Base-by-base conservation (phyloP, 2,888 invertebrate species). In the Molorchus minor region DNA sequence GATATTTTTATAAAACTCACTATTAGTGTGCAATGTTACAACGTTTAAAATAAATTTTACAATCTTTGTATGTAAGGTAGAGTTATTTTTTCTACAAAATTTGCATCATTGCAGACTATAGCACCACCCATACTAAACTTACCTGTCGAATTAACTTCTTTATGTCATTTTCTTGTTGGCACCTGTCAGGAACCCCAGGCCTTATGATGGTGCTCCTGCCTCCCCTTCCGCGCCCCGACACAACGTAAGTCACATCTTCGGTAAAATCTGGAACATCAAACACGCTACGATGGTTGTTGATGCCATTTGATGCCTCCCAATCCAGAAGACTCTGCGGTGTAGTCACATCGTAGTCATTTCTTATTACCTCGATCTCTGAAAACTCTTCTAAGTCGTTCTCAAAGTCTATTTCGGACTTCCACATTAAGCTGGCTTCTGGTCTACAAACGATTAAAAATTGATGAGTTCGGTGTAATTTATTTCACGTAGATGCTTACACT, bases 151-250 rank as follows among this genome's bases (percentile, higher is more conserved):
- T 29, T 54, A 17, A 54, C 36, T 40, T 57, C 17, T 16, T 12
- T 3, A 61, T 20, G 21, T 61, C 59, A 5, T 44, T 40, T 3
- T 46, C 43, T 5, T n/a, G n/a, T n/a, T n/a, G n/a, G n/a, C n/a
- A n/a, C n/a, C n/a, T n/a, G n/a, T n/a, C n/a, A n/a, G n/a, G 30
- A 4, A 16, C 12, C 7, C 52, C 58, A 8, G 57, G 57, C 19
- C 13, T 33, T 17, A 45, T 12, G 2, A 55, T 17, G 1, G 25
- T 33, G 45, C 56, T 67, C 20, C 45, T 15, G 3, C 53, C 46
- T 7, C 67, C 67, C 19, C 62, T 43, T 3, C 67, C 67, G 38
- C 67, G 40, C 12, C 67, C 67, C 21, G 58, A 58, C 12, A 38
- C 8, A 16, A 58, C 12, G 43, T 51, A 51, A 7, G 36, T 51